Conservation (phyloP, 2,113 vertebrate species). For the Odontesthes bonariensis region DNA sequence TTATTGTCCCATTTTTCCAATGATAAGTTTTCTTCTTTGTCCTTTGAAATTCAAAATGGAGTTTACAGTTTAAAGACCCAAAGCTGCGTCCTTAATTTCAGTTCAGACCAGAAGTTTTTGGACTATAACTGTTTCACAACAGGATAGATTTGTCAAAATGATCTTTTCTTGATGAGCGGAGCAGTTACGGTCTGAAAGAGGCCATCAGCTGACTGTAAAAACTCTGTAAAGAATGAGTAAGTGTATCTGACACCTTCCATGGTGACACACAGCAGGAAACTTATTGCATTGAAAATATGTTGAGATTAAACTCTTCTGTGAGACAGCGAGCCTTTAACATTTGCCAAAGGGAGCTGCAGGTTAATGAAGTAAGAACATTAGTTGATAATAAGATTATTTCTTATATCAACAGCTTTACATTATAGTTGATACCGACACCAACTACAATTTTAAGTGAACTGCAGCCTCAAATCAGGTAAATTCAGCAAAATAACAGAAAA, state of each 20-base stretch:
- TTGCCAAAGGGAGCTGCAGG: too few relatives aligned
- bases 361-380: too few relatives aligned
- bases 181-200: neutral
- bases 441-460: too few relatives aligned
- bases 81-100: neutral
- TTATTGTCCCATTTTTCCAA: conserved; percentile 53
- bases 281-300: neutral
- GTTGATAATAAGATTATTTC: too few relatives aligned
- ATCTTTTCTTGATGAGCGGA: neutral
- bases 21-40: conserved; percentile 39
- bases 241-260: conserved; percentile 16
- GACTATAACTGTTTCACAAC: neutral
- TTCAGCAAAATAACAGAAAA: too few relatives aligned
- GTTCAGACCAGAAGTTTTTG: neutral
- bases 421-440: too few relatives aligned
- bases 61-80: neutral
- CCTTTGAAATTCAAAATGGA: conserved; percentile 36
- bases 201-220: conserved; percentile 4
- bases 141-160: neutral
- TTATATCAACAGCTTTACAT: too few relatives aligned
- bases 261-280: conserved; percentile 18
- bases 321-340: too few relatives aligned
- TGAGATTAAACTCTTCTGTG: neutral
- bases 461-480: too few relatives aligned
- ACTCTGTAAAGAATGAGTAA: neutral